These are phyloP conservation scores for Agriopis aurantiaria DNA, from an alignment of 2,888 invertebrate species.

Conservation along the genomic window DNA sequence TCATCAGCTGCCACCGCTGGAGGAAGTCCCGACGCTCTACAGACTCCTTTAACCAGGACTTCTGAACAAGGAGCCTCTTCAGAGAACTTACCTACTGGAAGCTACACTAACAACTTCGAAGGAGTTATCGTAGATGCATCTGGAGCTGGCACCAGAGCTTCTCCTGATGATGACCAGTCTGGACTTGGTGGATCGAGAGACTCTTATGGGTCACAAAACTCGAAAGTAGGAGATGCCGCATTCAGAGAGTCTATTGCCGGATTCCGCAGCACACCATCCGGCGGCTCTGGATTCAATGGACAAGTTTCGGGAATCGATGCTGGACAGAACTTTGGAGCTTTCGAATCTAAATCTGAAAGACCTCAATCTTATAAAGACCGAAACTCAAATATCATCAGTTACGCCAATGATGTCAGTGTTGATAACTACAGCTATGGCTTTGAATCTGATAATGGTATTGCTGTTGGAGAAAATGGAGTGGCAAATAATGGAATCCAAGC, in stretches of 20 bases:
- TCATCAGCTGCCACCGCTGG: constrained; percentile 69
- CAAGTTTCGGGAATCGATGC: constrained; percentile 20
- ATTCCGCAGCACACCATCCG: constrained; percentile 44
- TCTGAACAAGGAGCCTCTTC: constrained; percentile 59
- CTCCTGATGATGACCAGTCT: constrained; percentile 57
- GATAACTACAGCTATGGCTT: constrained; percentile 71
- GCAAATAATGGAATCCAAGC: constrained; percentile 68
- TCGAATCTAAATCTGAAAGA: constrained; percentile 53
- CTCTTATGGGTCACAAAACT: constrained; percentile 74
- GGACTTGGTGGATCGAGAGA: constrained; percentile 72
- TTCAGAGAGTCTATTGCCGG: constrained; percentile 59
- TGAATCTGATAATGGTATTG: constrained; percentile 76
- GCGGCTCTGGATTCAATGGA: constrained; percentile 20
- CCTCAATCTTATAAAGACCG: constrained; percentile 64
- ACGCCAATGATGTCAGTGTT: constrained; percentile 64
- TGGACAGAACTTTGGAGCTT: constrained; percentile 31
- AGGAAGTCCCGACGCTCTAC: constrained; percentile 65
- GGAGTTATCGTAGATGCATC: constrained; percentile 81
- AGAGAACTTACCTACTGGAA: constrained; percentile 66
- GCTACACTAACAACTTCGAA: constrained; percentile 71
- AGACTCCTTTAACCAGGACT: constrained; percentile 59
- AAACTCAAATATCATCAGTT: constrained; percentile 62
- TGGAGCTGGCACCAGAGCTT: constrained; percentile 68
- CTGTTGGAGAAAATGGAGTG: constrained; percentile 69
- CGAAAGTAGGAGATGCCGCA: constrained; percentile 79